Evolutionary conservation across 2,888 invertebrate species (phyloP).

Genomic region (Chirona hameri): DNA sequence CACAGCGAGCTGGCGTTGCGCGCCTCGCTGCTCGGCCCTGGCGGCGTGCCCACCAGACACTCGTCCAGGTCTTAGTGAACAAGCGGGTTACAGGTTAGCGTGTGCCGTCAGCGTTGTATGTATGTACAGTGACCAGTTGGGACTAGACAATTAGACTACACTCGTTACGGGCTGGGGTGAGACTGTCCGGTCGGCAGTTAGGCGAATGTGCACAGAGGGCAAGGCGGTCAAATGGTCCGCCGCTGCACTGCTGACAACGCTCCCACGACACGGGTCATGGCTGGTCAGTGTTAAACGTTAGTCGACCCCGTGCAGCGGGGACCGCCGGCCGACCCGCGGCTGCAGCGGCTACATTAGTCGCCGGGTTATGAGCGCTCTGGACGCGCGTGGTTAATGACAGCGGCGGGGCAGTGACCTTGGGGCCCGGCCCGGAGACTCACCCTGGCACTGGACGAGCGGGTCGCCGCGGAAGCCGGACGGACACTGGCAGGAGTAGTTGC

Average conservation of each 20-base stretch:
- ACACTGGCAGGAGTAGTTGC: slow-evolving; percentile 81
- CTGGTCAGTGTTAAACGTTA: background rate
- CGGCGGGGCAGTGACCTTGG: background rate
- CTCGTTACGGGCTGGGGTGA: background rate
- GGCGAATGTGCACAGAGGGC: background rate
- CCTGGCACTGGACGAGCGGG: slow-evolving; percentile 49
- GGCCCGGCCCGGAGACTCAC: background rate
- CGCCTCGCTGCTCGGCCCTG: slow-evolving; percentile 77
- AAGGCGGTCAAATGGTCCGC: background rate
- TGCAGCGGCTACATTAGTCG: background rate
- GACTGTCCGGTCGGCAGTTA: background rate
- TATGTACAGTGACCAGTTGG: background rate
- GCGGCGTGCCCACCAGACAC: slow-evolving; percentile 65
- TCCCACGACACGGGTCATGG: background rate
- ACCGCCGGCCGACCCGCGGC: too few species aligned
- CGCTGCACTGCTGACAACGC: background rate
- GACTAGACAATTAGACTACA: background rate
- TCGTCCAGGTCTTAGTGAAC: slow-evolving; percentile 49
- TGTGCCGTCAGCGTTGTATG: background rate
- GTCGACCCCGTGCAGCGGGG: background rate
- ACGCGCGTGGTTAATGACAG: background rate
- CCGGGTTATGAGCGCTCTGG: background rate
- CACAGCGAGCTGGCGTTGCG: slow-evolving; percentile 62
- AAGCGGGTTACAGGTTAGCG: background rate
- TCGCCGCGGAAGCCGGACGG: slow-evolving; percentile 63